phyloP scores from a whole-genome alignment of 2,888 invertebrate genomes.

The Graphium colonna region DNA sequence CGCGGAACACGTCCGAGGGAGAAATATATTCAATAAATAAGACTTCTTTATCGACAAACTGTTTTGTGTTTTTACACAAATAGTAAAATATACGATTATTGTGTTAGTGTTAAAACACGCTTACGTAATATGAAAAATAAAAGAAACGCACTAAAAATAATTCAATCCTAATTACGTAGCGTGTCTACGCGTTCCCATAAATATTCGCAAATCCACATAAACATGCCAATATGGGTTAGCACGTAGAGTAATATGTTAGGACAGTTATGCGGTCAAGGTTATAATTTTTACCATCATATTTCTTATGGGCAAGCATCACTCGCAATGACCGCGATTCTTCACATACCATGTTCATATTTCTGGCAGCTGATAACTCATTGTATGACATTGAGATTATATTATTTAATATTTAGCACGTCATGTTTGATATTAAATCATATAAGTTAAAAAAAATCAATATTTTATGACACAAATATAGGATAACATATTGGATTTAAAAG shows the following conservation, averaged over 20 bases:
- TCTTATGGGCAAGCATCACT: slow-evolving; percentile 1
- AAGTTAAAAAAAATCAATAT: neutral
- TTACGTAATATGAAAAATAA: slow-evolving; percentile 18
- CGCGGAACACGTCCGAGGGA: neutral
- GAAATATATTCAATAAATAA: neutral
- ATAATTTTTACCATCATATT: slow-evolving; percentile 6
- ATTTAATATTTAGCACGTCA: neutral
- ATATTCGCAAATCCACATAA: slow-evolving; percentile 16
- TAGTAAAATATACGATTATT: slow-evolving; percentile 8
- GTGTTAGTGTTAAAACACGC: slow-evolving; percentile 1
- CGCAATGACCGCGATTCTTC: neutral
- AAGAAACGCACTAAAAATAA: slow-evolving; percentile 11
- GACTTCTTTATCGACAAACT: neutral
- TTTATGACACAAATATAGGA: no score
- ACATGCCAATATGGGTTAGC: slow-evolving; percentile 14
- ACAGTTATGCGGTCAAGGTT: slow-evolving; percentile 15
- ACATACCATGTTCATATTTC: neutral
- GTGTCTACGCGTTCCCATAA: slow-evolving; percentile 17
- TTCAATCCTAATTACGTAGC: slow-evolving; percentile 10
- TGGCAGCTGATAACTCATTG: no score
- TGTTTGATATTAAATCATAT: neutral
- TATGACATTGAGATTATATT: no score
- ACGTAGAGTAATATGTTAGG: slow-evolving; percentile 15
- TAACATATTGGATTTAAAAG: no score
- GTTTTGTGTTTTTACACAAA: slow-evolving; percentile 2